Base-by-base conservation (phyloP, 2,888 invertebrate genomes). In the Eristalis intricaria region DNA sequence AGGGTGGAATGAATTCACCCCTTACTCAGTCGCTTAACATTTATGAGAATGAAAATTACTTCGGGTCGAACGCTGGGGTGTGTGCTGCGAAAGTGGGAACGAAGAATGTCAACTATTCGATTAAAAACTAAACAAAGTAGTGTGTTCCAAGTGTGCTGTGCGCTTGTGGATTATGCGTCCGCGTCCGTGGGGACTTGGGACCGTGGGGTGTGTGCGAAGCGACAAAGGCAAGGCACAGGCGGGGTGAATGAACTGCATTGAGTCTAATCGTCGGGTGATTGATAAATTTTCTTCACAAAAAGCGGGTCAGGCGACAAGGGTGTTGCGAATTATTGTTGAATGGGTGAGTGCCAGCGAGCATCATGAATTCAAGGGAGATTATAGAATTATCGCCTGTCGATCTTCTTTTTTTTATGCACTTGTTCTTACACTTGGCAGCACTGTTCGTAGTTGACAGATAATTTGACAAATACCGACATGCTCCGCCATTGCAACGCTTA, bases 1-100 rank as follows among this genome's bases (percentile, higher is more conserved):
- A 58, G 74, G 79, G 69, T 74, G 74, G 69, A 70, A 70, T 63
- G 60, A 75, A 43, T 40, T 71, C 66, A 66, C 70, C 70, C 84
- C 70, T 29, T 32, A 23, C n/a, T 1, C 38, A n/a, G 43, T 70
- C 71, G 61, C 65, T 77, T 32, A 26, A 73, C 73, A 73, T 77
- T 77, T 82, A 85, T 77, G 82, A 73, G 38, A 64, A 50, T 63
- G 68, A 82, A 77, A 73, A 73, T 75, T 81, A 85, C 81, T 77
- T 81, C 71, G 76, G 73, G 71, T 65, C 63, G 50, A 56, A 75
- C 74, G 73, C 38, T 43, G 35, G 56, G 23, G 32, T 26, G 40
- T 13, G 26, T 74, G 68, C 56, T 22, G 19, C 19, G 7, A 32
- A 32, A 10, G 32, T 32, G 60, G 11, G 35, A 43, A 74, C 73